Percentiles rank a stretch among this genome's conserved stretches.
These are phyloP conservation scores for Neria commutata DNA, from an alignment of 2,888 invertebrate genomes.

Conservation along the genomic window DNA sequence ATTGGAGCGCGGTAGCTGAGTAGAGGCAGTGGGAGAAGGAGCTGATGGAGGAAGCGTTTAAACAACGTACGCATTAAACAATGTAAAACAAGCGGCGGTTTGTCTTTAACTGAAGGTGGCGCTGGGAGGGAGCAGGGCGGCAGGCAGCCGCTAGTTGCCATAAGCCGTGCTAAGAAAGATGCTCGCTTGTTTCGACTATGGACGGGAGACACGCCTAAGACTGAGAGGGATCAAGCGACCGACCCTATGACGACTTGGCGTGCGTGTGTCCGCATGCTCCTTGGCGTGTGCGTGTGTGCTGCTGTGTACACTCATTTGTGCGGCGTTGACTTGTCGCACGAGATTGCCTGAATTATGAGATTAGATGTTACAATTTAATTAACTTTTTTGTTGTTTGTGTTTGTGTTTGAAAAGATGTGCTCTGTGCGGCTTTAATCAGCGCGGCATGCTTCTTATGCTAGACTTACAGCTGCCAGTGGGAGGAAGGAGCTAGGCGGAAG, in stretches of 20 bases:
- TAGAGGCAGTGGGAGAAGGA: conserved; percentile 17
- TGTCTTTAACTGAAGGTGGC: conserved; percentile 49
- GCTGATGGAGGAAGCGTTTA: conserved; percentile 14
- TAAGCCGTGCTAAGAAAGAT: conserved; percentile 49
- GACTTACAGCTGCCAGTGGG: background rate
- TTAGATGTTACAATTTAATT: conserved; percentile 51
- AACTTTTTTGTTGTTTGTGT: conserved; percentile 43
- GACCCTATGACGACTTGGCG: too few species aligned
- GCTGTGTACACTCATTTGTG: background rate
- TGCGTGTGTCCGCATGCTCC: background rate
- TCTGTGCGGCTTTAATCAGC: background rate
- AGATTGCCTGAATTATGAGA: conserved; percentile 27
- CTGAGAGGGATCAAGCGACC: too few species aligned
- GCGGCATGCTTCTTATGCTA: background rate
- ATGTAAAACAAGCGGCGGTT: background rate
- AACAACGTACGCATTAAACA: conserved; percentile 18
- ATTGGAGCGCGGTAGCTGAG: conserved; percentile 5
- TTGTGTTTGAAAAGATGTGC: conserved; percentile 40
- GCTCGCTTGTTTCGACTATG: conserved; percentile 35
- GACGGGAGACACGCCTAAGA: too few species aligned
- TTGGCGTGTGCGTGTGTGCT: background rate
- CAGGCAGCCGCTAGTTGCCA: conserved; percentile 29
- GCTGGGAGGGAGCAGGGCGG: conserved; percentile 40
- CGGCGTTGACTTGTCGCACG: conserved; percentile 13
- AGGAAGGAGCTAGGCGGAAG: background rate